Evolutionary conservation across 2,888 invertebrate species (phyloP).

Genomic region (Toxonevra muliebris): DNA sequence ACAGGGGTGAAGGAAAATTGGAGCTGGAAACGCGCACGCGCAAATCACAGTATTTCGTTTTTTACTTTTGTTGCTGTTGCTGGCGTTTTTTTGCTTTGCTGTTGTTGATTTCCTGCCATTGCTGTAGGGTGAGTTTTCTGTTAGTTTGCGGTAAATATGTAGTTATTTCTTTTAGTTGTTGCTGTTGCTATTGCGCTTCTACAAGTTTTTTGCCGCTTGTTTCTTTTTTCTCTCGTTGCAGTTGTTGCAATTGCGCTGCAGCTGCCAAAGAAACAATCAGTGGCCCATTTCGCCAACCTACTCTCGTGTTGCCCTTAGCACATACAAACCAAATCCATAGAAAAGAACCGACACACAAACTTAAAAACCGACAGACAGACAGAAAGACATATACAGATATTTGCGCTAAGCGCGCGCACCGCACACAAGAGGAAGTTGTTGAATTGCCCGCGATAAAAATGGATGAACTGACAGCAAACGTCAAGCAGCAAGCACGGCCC

Average conservation of each 20-base stretch:
- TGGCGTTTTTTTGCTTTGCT: not conserved
- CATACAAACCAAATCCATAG: constrained; percentile 17
- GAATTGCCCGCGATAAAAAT: constrained; percentile 25
- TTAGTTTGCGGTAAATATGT: too few relatives aligned
- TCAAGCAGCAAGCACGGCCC: too few relatives aligned
- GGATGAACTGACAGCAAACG: constrained; percentile 23
- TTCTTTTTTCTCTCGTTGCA: constrained; percentile 13
- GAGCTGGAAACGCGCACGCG: constrained; percentile 32
- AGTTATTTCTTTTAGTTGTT: constrained; percentile 21
- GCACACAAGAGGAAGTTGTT: constrained; percentile 25
- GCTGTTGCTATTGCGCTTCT: constrained; percentile 4
- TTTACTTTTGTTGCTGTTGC: not conserved
- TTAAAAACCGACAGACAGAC: constrained; percentile 17
- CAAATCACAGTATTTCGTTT: constrained; percentile 26
- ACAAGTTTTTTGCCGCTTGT: not conserved
- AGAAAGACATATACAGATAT: too few relatives aligned
- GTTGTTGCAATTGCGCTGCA: constrained; percentile 33
- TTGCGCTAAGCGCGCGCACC: not conserved
- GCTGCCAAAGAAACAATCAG: constrained; percentile 33
- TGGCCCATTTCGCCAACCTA: constrained; percentile 44
- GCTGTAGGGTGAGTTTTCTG: constrained; percentile 16
- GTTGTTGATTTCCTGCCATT: constrained; percentile 15
- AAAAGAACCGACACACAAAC: not conserved
- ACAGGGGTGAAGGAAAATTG: not conserved
- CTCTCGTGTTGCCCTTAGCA: constrained; percentile 43